A percentile compares a stretch with the other conserved stretches of the same genome.
phyloP scores from a whole-genome alignment of 2,888 invertebrate genomes.

The Yponomeuta evonymella region DNA sequence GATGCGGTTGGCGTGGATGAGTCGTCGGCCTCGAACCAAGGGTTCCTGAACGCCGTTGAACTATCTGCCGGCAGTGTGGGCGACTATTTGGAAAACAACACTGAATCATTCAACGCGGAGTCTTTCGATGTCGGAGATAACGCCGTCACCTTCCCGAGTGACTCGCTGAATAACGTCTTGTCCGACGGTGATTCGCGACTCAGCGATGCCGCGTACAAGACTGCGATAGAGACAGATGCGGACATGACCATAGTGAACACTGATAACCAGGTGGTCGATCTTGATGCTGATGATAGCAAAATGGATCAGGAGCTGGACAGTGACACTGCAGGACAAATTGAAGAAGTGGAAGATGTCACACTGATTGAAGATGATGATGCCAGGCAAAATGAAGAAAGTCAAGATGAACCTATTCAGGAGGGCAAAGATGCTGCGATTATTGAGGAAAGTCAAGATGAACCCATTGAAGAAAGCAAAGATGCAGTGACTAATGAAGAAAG shows the following conservation, averaged over 20 bases:
- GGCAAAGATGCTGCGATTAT: background rate
- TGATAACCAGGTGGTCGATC: conserved; percentile 39
- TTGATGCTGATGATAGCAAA: conserved; percentile 26
- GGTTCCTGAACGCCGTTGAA: conserved; percentile 65
- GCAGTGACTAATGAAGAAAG: background rate
- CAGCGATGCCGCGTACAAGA: conserved; percentile 46
- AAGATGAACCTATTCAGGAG: conserved; percentile 5
- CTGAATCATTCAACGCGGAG: conserved; percentile 52
- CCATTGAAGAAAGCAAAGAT: background rate
- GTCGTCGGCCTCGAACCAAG: conserved; percentile 65
- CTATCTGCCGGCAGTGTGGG: conserved; percentile 66
- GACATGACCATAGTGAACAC: conserved; percentile 32
- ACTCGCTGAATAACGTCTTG: conserved; percentile 54
- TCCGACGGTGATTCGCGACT: conserved; percentile 60
- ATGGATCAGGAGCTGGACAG: background rate
- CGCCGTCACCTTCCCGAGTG: conserved; percentile 61
- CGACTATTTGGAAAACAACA: conserved; percentile 63
- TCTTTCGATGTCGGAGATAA: conserved; percentile 68
- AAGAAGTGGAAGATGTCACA: background rate
- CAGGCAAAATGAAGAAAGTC: conserved; percentile 28
- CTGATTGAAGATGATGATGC: conserved; percentile 22
- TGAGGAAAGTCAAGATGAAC: background rate
- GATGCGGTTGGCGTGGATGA: conserved; percentile 61
- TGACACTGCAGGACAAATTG: background rate
- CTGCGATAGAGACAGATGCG: conserved; percentile 48